phyloP scores from a whole-genome alignment of 2,797 vertebrate species.

The Phataginus tetradactyla region DNA sequence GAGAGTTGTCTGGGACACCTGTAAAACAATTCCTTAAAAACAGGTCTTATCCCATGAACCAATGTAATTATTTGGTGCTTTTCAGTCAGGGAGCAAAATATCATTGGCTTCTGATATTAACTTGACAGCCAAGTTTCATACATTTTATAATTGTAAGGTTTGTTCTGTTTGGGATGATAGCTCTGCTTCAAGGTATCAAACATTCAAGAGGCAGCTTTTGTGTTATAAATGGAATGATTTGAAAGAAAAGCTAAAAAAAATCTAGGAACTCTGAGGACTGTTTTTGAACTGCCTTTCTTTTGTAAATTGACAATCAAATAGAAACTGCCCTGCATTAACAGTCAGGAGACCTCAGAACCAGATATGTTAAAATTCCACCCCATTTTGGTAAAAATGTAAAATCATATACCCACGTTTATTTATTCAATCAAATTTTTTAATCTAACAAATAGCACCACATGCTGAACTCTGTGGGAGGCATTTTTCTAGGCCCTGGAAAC shows the following conservation, averaged over 20 bases:
- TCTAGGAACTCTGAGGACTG: neutral
- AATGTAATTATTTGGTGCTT: neutral
- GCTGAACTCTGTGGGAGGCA: neutral
- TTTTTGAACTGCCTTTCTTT: neutral
- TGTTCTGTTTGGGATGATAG: neutral
- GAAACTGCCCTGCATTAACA: neutral
- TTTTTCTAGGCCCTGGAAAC: neutral
- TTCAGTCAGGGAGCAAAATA: neutral
- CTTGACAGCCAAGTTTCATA: neutral
- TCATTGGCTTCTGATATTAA: neutral
- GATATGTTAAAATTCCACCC: neutral
- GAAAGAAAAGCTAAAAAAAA: neutral
- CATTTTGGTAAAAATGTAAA: neutral
- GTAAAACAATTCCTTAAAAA: neutral
- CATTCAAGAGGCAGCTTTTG: neutral
- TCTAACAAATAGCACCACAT: neutral
- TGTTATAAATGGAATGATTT: neutral
- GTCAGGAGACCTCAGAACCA: neutral
- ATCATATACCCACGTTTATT: neutral
- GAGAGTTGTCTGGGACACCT: neutral
- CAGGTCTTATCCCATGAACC: neutral
- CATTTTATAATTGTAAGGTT: neutral
- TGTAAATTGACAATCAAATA: neutral
- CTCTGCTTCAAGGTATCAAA: neutral
- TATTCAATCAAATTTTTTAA: neutral